Evolutionary conservation across 64 coral and sea anemone species (phyloP), one percentile per base, ranked within the genome.

Genomic region (Montipora sp.): DNA sequence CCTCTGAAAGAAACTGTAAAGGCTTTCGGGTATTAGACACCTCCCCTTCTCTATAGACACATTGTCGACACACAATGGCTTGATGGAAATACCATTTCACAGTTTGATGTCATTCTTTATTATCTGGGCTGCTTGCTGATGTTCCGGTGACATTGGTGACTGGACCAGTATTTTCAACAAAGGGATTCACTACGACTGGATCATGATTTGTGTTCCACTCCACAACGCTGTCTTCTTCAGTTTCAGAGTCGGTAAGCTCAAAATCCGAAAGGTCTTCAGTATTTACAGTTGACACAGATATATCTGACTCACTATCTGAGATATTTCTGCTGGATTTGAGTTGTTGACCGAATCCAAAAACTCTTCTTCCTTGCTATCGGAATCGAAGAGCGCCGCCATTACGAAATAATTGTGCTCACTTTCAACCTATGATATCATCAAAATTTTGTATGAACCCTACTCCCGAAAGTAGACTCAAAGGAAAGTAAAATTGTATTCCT

Each of bases 391-490:
- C 5, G 57, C 88, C 8, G 88, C 61, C 88, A 81, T 90, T 61
- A 7, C 11, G 2, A 67, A 61, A 80, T 2, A 13, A 79, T 21
- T 19, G 7, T n/a, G 9, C 58, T 20, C 22, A 51, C 18, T 63
- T 80, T 80, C 50, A 18, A 36, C 2, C 61, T 19, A 19, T 0
- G 8, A 80, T 80, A 50, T 80, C 48, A 7, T 51, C 11, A 90
- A 67, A 80, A 80, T 18, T 90, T 90, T 80, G 88, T 90, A 90
- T 73, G 75, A 89, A 78, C 73, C 21, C 75, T 23, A 78, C 87
- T 48, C 87, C 87, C 60, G 72, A 59, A 59, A 88, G 72, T 77
- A 44, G 20, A 16, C 59, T 88, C 50, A 50, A 88, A 12, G n/a
- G 71, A 51, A 24, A 18, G 19, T 88, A 11, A 7, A 77, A 44